Evolutionary conservation across 1,140 invertebrate species (phyloP).

Genomic region (Megalopta genalis): DNA sequence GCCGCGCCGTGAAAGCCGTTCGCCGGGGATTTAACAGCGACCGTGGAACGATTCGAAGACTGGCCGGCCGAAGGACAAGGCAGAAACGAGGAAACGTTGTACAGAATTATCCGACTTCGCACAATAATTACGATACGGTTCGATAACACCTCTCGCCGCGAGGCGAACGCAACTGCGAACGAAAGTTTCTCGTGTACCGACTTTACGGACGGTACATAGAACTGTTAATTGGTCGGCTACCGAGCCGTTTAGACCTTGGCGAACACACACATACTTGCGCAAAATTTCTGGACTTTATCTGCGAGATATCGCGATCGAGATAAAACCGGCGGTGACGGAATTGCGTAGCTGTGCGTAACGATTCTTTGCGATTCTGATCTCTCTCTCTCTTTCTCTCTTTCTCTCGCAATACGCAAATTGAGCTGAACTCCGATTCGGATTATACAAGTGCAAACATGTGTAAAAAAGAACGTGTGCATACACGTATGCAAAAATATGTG

Average conservation of each 20-base stretch:
- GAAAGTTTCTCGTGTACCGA: neutral
- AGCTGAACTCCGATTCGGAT: too few species aligned
- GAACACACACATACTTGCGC: neutral
- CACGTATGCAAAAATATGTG: too few species aligned
- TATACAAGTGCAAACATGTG: too few species aligned
- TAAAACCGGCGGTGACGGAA: neutral
- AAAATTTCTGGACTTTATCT: constrained; percentile 11
- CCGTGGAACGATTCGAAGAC: constrained; percentile 7
- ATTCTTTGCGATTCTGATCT: too few species aligned
- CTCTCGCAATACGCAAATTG: too few species aligned
- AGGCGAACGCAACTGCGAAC: too few species aligned
- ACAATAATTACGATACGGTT: too few species aligned
- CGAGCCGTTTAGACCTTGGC: too few species aligned
- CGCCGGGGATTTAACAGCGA: constrained; percentile 50
- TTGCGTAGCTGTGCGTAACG: too few species aligned
- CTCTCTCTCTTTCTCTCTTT: too few species aligned
- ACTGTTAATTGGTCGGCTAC: neutral
- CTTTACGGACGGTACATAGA: neutral
- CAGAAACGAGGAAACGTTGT: neutral
- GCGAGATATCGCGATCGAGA: neutral
- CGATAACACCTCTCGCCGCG: too few species aligned
- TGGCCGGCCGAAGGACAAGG: constrained; percentile 11
- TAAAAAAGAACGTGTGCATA: too few species aligned
- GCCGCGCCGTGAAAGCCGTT: constrained; percentile 31
- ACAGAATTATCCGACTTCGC: neutral